Evolutionary conservation across 2,888 invertebrate species (phyloP), one percentile per base, ranked within the genome.

Genomic region (Diogma glabrata): DNA sequence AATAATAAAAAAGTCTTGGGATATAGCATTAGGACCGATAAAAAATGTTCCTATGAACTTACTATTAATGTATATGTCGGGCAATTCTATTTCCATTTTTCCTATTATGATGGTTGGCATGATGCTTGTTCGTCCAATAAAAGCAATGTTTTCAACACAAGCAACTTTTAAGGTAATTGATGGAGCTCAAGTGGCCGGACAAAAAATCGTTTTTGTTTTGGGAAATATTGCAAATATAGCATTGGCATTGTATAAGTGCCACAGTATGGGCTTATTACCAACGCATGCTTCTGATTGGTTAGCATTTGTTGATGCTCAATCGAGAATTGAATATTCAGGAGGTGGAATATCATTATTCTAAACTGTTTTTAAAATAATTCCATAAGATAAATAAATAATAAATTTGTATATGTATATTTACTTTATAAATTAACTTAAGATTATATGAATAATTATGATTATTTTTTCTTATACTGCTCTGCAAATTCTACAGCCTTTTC

Each of bases 41-140:
- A 96, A 96, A 69, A 51, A 70, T 69, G 67, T 90, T 57, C 96
- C 96, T 1, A 99, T 99, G 99, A 99, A 99, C 71, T 75, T 99
- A 55, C 94, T 99, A 67, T 93, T 99, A 54, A 96, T 99, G 94
- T 99, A 97, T 71, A 99, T 99, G 99, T 94, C 97, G 50, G 97
- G 97, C 16, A 96, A 93, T 69, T 94, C 96, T 0, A 96, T 99
- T 62, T 97, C 96, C 1, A 97, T 99, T 61, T 97, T 99, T 63
- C 99, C 99, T 0, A 99, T 99, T 47, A 99, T 99, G 99, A 99
- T 99, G 99, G 95, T 99, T 8, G 96, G 95, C 40, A 99, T 99
- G 99, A 78, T 99, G 72, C 85, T 97, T 60, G 87, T 97, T 62
- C 76, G 96, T 55, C 97, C 97, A 3, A 81, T 97, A 22, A 96